A percentile compares a stretch with the other conserved stretches of the same genome.
Evolutionary conservation across 2,797 vertebrate genomes (phyloP).

Genomic region (Craterocephalus amniculus): DNA sequence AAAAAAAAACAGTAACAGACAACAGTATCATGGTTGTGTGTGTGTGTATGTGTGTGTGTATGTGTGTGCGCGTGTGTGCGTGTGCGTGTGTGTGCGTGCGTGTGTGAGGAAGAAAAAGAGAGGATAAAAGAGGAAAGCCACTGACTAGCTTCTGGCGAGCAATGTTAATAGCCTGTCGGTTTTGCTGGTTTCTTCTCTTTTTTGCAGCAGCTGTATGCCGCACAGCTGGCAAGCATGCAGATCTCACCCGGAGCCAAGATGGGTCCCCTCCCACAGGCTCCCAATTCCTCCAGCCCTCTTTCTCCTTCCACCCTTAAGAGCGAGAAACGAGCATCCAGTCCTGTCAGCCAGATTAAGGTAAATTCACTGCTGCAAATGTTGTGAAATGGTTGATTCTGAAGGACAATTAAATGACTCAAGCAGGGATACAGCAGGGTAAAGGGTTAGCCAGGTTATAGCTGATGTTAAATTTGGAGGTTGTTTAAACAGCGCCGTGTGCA

Average conservation of each 20-base stretch:
- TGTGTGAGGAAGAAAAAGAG: constrained; percentile 28
- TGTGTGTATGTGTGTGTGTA: neutral
- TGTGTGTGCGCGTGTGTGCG: too few relatives aligned
- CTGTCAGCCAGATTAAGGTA: constrained; percentile 92
- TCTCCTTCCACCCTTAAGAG: constrained; percentile 92
- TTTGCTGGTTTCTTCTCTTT: constrained; percentile 59
- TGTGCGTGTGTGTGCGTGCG: too few relatives aligned
- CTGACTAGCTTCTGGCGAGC: constrained; percentile 58
- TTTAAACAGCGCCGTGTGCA: constrained; percentile 41
- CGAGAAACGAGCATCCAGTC: constrained; percentile 92
- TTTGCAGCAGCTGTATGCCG: constrained; percentile 94
- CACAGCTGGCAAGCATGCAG: constrained; percentile 97
- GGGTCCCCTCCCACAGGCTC: constrained; percentile 88
- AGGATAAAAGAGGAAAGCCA: constrained; percentile 61
- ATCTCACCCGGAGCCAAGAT: constrained; percentile 95
- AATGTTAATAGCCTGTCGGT: constrained; percentile 62
- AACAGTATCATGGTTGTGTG: constrained; percentile 27
- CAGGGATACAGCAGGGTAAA: neutral
- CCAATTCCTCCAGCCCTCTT: constrained; percentile 87
- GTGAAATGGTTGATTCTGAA: neutral
- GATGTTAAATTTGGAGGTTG: constrained; percentile 60
- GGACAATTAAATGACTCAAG: neutral
- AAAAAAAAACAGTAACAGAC: neutral
- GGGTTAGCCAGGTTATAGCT: neutral
- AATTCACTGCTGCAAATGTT: neutral